phyloP scores from a whole-genome alignment of 2,113 vertebrate species.

The Pyxicephalus adspersus region DNA sequence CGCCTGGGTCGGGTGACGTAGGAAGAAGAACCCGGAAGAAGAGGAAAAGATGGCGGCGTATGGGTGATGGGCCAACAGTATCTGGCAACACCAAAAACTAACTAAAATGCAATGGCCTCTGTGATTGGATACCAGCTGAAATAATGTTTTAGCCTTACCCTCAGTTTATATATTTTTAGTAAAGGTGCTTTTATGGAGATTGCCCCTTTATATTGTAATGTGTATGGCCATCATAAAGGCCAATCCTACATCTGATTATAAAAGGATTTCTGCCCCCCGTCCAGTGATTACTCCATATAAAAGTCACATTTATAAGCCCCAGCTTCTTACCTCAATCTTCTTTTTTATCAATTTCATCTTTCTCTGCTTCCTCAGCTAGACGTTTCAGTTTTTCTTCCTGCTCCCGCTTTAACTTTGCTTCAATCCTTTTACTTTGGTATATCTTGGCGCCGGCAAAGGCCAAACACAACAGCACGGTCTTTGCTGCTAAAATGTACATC shows the following conservation, averaged over 20 bases:
- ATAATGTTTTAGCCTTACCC: neutral
- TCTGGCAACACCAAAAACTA: no score
- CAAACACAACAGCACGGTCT: constrained; percentile 90
- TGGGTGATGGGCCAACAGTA: no score
- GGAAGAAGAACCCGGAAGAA: no score
- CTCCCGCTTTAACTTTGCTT: constrained; percentile 65
- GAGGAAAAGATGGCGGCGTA: no score
- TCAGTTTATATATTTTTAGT: neutral
- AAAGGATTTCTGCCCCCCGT: neutral
- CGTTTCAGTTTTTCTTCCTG: no score
- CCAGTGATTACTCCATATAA: neutral
- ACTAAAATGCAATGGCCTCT: no score
- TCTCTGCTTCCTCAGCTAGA: constrained; percentile 58
- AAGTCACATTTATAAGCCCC: neutral
- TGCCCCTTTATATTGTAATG: neutral
- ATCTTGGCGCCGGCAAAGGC: constrained; percentile 88
- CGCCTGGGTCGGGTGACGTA: no score
- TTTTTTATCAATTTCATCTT: constrained; percentile 55
- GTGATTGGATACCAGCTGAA: no score
- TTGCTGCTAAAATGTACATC: constrained; percentile 92
- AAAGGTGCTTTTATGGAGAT: neutral
- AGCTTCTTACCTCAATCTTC: constrained; percentile 26
- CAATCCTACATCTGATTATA: neutral
- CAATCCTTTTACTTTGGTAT: constrained; percentile 82
- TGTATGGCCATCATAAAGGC: neutral